Base-by-base conservation (phyloP, 1,140 invertebrate genomes). In the Rhagoletis pomonella region DNA sequence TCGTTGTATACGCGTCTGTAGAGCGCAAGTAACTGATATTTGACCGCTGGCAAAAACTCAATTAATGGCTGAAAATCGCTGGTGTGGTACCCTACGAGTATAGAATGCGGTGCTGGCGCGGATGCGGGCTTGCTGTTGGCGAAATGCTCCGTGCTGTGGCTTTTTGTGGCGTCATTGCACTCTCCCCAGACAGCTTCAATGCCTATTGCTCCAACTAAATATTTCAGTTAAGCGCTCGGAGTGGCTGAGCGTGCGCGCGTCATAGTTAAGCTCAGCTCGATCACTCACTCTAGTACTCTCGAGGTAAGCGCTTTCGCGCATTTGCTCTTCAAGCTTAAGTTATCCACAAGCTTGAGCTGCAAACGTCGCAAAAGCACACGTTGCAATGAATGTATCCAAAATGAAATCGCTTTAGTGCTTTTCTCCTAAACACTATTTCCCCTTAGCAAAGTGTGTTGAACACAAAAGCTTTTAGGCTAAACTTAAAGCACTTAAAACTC, bases 21-120 rank as follows among this genome's bases (percentile, higher is more conserved):
- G 73, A 55, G 10, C 73, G 73, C 73, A n/a, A 55, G 47, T 81
- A 81, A 81, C 73, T 81, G 50, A 47, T 81, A 81, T 81, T 81
- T 81, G 50, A 10, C 17, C 0, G 14, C 47, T 81, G 42, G n/a
- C 47, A n/a, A n/a, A 29, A 55, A 81, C 19, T 19, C 17, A 81
- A 50, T n/a, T 81, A 55, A 81, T 55, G n/a, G 73, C n/a, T 4
- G 47, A 81, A 81, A 81, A 29, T 29, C 29, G 29, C 29, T 29
- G 19, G 69, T 73, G 73, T 42, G 9, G 73, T 81, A 58, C 9
- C 17, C 44, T 81, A 5, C 50, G 50, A 55, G 4, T 29, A 39
- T 67, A 19, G 64, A 67, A 19, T 67, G 64, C 44, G 69, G 69
- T 50, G 69, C 3, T 44, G 69, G 69, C 69, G 42, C 69, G 19